Conservation (phyloP, 2,113 vertebrate species). For the Ifrita kowaldi region DNA sequence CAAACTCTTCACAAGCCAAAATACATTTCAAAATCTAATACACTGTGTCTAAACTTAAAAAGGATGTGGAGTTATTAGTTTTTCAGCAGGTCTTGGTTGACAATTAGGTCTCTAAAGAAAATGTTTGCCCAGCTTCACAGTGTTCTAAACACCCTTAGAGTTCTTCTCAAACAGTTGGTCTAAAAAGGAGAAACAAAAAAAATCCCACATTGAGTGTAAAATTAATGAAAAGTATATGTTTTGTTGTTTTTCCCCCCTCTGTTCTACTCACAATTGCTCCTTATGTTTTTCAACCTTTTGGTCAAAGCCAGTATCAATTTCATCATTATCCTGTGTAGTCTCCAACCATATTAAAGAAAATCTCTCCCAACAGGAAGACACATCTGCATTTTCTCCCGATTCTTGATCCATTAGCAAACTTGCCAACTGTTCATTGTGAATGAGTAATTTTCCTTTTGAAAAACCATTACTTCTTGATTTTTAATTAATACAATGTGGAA, state of each 20-base stretch:
- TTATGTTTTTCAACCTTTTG: background rate
- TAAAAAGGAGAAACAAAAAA: background rate
- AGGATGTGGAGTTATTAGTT: background rate
- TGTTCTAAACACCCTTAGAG: background rate
- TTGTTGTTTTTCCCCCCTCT: fast-evolving
- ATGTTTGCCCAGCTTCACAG: background rate
- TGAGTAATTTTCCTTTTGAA: background rate
- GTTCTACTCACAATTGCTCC: background rate
- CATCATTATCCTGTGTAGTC: background rate
- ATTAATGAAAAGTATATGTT: background rate
- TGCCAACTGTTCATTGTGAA: background rate
- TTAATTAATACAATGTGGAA: background rate
- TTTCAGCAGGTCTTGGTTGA: background rate
- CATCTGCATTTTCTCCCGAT: background rate
- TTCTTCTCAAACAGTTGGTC: background rate
- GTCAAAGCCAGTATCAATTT: background rate
- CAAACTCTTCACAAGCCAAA: background rate
- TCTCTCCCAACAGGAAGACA: background rate
- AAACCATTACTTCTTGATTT: background rate
- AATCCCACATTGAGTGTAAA: background rate
- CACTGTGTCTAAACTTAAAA: background rate
- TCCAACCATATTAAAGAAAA: background rate
- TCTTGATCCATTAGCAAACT: background rate
- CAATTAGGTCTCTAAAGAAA: background rate
- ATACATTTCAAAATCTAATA: background rate